phyloP scores from a whole-genome alignment of 2,797 vertebrate species.

The Gobionotothen gibberifrons region DNA sequence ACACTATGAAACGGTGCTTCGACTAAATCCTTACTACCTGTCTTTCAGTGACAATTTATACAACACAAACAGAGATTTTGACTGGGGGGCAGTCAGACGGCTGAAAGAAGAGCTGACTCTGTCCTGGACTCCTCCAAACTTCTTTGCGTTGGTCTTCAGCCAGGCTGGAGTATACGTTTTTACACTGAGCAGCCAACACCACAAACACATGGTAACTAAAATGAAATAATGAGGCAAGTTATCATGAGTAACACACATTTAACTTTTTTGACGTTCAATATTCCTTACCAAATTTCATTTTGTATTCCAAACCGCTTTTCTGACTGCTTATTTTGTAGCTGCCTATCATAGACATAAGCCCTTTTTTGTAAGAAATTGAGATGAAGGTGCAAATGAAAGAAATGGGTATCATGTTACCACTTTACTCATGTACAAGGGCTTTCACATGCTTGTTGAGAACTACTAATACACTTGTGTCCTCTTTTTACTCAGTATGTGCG shows the following conservation, averaged over 20 bases:
- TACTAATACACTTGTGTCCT: neutral
- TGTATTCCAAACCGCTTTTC: neutral
- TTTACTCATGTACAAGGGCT: neutral
- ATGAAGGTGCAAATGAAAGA: neutral
- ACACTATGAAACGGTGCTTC: neutral
- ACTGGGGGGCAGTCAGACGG: slow-evolving; percentile 90
- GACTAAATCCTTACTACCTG: neutral
- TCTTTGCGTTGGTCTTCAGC: slow-evolving; percentile 86
- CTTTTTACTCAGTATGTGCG: slow-evolving; percentile 83
- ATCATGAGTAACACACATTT: too few relatives aligned
- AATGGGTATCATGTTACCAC: neutral
- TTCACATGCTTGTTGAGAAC: neutral
- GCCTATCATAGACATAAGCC: neutral
- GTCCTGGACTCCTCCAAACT: slow-evolving; percentile 63
- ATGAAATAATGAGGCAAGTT: neutral
- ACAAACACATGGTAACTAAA: slow-evolving; percentile 87
- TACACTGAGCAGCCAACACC: slow-evolving; percentile 84
- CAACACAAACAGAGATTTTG: slow-evolving; percentile 88
- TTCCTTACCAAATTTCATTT: neutral
- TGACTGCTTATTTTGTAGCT: neutral
- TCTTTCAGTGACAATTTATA: slow-evolving; percentile 89
- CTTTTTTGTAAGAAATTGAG: neutral
- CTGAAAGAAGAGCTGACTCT: slow-evolving; percentile 82
- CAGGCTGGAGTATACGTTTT: slow-evolving; percentile 89
- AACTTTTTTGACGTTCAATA: neutral